These are phyloP conservation scores for Antheraea yamamai DNA, from an alignment of 2,888 invertebrate genomes.

Conservation along the genomic window DNA sequence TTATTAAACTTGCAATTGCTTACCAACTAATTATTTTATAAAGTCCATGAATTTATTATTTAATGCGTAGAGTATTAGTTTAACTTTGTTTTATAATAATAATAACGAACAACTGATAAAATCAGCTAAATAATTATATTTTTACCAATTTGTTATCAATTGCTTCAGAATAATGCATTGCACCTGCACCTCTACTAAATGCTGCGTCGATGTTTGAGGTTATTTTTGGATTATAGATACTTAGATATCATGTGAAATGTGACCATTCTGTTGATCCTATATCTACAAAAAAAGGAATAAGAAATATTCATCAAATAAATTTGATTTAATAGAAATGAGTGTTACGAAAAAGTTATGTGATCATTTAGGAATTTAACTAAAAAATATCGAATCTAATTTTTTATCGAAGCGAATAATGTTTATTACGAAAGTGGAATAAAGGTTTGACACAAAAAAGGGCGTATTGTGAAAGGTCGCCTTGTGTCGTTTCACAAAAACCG, in stretches of 20 bases:
- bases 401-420: constrained; percentile 72
- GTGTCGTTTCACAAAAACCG: constrained; percentile 75
- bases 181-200: not conserved
- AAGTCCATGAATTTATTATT: no score
- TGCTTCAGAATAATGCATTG: no score
- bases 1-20: no score
- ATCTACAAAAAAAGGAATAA: not conserved
- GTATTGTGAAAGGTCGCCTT: constrained; percentile 72
- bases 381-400: constrained; percentile 30
- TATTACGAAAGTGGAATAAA: constrained; percentile 76
- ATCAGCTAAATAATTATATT: no score
- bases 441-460: constrained; percentile 70
- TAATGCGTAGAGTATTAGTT: no score
- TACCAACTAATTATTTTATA: no score
- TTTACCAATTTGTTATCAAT: no score
- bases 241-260: not conserved
- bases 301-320: not conserved
- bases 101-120: no score
- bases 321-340: not conserved
- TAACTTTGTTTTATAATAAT: no score
- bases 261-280: not conserved
- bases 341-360: not conserved
- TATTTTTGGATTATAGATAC: not conserved
- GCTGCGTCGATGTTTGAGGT: not conserved
- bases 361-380: not conserved